Conservation (phyloP, 2,113 vertebrate genomes). For the Gopherus evgoodei region DNA sequence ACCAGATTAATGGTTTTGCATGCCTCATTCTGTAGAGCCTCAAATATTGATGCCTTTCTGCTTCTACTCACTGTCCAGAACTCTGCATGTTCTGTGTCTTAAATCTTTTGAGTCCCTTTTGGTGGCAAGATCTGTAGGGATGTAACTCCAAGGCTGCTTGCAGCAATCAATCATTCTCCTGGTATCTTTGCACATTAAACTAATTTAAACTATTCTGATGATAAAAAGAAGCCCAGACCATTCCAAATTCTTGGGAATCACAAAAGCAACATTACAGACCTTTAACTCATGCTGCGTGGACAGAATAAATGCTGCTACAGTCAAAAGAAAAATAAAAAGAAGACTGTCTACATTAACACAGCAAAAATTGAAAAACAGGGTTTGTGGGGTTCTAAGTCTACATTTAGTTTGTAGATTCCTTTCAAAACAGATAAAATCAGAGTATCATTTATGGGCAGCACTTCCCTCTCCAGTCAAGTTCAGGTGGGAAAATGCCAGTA, state of each 20-base stretch:
- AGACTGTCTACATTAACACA: neutral
- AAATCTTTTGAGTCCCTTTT: neutral
- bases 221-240: neutral
- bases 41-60: neutral
- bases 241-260: neutral
- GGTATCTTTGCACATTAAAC: neutral
- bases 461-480: neutral
- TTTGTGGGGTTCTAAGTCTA: too few relatives aligned
- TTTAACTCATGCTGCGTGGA: neutral
- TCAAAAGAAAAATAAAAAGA: neutral
- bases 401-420: neutral
- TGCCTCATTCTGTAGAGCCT: rapidly evolving
- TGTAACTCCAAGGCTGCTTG: neutral
- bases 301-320: neutral
- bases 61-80: neutral
- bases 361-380: neutral
- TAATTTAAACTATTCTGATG: neutral
- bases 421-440: neutral
- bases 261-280: neutral
- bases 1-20: neutral
- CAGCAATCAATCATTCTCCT: neutral
- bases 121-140: neutral
- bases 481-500: neutral
- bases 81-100: neutral
- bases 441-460: neutral